Conservation (phyloP, 2,797 vertebrate species). For the Eulemur albifrons region DNA sequence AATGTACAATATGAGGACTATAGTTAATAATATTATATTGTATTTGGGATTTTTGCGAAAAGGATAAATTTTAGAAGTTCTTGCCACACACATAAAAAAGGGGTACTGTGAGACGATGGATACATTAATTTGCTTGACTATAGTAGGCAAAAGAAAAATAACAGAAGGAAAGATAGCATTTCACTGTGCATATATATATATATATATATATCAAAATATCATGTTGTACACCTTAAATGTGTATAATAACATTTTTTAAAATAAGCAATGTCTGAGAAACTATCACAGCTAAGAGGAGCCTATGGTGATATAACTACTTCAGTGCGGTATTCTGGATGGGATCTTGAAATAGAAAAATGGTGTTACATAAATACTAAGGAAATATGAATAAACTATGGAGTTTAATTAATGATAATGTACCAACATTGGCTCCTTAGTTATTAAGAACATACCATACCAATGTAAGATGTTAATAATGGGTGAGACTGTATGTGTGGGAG, state of each 20-base stretch:
- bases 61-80: not conserved
- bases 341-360: not conserved
- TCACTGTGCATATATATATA: accelerated
- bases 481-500: not conserved
- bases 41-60: not conserved
- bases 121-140: not conserved
- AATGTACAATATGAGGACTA: not conserved
- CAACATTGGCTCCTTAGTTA: not conserved
- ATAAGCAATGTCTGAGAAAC: not conserved
- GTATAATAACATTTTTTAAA: not conserved
- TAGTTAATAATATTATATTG: not conserved
- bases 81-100: not conserved
- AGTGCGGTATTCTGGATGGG: not conserved
- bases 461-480: not conserved
- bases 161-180: not conserved
- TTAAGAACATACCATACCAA: not conserved
- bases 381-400: not conserved
- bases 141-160: not conserved
- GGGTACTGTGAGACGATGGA: not conserved
- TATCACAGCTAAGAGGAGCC: not conserved
- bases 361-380: not conserved
- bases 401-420: not conserved
- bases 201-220: not conserved
- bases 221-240: not conserved
- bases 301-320: not conserved